Percentiles rank a stretch among this genome's conserved stretches.
Conservation (phyloP, 2,888 invertebrate species). For the Idaea aversata region DNA sequence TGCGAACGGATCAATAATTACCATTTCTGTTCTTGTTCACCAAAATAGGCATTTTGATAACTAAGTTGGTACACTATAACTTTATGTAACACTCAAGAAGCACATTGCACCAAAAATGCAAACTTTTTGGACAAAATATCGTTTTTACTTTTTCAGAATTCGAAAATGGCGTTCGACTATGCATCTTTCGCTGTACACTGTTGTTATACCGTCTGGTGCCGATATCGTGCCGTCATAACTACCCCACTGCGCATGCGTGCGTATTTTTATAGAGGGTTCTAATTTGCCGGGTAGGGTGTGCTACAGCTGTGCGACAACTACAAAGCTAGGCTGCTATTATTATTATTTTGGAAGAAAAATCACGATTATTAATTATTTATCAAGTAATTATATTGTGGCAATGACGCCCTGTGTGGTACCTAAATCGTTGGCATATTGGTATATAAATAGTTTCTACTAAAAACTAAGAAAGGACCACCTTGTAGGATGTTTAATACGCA, state of each 20-base stretch:
- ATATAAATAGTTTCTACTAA: background rate
- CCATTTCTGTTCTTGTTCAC: conserved; percentile 66
- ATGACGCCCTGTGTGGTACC: background rate
- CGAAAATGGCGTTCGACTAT: conserved; percentile 49
- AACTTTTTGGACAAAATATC: conserved; percentile 30
- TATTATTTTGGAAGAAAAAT: conserved; percentile 9
- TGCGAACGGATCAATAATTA: conserved; percentile 68
- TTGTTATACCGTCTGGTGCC: conserved; percentile 52
- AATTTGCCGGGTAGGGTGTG: conserved; percentile 61
- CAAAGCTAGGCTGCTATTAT: conserved; percentile 22
- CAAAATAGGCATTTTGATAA: conserved; percentile 63
- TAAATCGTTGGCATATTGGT: background rate
- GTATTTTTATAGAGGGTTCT: conserved; percentile 66
- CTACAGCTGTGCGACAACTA: conserved; percentile 61
- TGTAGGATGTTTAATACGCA: conserved; percentile 32
- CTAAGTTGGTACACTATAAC: conserved; percentile 34
- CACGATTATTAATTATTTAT: background rate
- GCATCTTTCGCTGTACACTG: conserved; percentile 60
- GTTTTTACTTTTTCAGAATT: conserved; percentile 35
- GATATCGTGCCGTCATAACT: conserved; percentile 53
- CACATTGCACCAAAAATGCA: conserved; percentile 50
- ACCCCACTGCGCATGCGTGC: conserved; percentile 73
- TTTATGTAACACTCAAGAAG: conserved; percentile 57
- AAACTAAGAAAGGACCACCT: conserved; percentile 42
- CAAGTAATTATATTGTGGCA: background rate